Evolutionary conservation across 2,797 vertebrate species (phyloP), one percentile per base, ranked within the genome.

Genomic region (Hemibagrus guttatus): DNA sequence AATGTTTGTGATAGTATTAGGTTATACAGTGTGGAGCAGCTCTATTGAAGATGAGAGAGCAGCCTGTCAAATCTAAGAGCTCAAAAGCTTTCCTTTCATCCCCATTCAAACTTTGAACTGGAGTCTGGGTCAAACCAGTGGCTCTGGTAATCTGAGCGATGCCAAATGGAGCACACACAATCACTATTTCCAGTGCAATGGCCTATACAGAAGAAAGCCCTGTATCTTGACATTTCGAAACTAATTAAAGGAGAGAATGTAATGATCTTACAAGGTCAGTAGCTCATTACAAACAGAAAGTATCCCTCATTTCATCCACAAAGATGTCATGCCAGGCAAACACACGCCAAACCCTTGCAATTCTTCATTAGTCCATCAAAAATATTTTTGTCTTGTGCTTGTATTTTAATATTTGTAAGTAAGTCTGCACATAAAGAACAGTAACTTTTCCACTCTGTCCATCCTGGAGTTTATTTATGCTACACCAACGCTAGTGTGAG

Each of bases 151-250:
- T 85, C 83, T 35, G 75, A 68, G 81, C 81, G 79, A 66, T 79
- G 14, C 82, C 68, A 31, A 76, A 90, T 80, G 12, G 79, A 16
- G 49, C 75, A 14, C 84, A 87, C 56, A 69, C 78, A 71, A 54
- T 21, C 69, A 86, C 85, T 85, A 75, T 88, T 19, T 61, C 42
- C 79, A 17, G 81, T 39, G 61, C 85, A 83, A 72, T 64, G 69
- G 66, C 26, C 49, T 23, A 86, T 63, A 88, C 87, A 91, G 85
- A 88, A 84, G 76, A 88, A 87, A 17, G 72, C 90, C 85, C 91
- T 91, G 89, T 88, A 90, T 91, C 90, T 88, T 95, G 94, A 94
- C 94, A 95, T 95, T 95, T 93, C 90, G 90, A 93, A 91, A 88
- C 92, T 94, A 93, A 94, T 96, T 93, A 95, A 95, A 93, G 84